phyloP scores from a whole-genome alignment of 2,888 invertebrate genomes.

The Norana najaformis region DNA sequence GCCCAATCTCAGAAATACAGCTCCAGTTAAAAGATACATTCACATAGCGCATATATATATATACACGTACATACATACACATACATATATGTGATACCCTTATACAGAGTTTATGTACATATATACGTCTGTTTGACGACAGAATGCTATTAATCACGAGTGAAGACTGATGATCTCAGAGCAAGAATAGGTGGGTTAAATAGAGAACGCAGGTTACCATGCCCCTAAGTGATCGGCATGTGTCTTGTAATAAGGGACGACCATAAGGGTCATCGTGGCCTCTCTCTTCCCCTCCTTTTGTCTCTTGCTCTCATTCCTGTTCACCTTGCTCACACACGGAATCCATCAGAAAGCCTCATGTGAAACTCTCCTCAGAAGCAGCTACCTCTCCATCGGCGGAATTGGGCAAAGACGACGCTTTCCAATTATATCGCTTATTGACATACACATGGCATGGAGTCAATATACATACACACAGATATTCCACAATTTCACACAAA shows the following conservation, averaged over 20 bases:
- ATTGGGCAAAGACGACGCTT: too few relatives aligned
- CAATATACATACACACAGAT: too few relatives aligned
- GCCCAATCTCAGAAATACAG: too few relatives aligned
- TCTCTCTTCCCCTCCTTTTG: not conserved
- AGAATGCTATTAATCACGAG: not conserved
- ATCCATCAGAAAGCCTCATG: too few relatives aligned
- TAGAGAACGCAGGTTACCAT: not conserved
- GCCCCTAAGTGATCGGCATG: not conserved
- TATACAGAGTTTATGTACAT: not conserved
- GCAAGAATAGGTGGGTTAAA: constrained; percentile 13
- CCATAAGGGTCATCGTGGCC: too few relatives aligned
- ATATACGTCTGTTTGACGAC: not conserved
- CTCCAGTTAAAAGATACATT: too few relatives aligned
- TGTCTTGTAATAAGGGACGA: not conserved
- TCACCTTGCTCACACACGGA: not conserved
- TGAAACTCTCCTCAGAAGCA: not conserved
- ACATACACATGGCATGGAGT: too few relatives aligned
- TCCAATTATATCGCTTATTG: too few relatives aligned
- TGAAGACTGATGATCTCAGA: not conserved
- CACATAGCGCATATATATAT: not conserved
- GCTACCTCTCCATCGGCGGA: too few relatives aligned
- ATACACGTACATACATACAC: too few relatives aligned
- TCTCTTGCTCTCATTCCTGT: not conserved
- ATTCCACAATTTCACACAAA: not conserved
- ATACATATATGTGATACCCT: not conserved